These are phyloP conservation scores for Hestina assimilis DNA, from an alignment of 1,140 invertebrate species.

Conservation along the genomic window DNA sequence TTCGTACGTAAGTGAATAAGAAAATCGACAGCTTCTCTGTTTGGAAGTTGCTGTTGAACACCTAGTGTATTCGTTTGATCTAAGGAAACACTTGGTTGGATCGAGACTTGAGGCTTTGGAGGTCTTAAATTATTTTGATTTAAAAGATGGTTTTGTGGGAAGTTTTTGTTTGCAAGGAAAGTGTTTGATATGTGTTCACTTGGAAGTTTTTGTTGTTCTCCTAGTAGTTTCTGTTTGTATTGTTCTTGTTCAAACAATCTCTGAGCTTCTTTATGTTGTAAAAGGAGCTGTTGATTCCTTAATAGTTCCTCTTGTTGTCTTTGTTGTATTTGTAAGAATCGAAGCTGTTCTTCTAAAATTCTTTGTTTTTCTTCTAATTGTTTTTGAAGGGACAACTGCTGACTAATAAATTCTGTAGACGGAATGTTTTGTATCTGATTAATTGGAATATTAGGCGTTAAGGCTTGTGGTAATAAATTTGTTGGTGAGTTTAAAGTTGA, in stretches of 20 bases:
- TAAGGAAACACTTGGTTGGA: conserved; percentile 76
- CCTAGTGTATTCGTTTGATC: conserved; percentile 47
- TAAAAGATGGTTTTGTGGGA: conserved; percentile 51
- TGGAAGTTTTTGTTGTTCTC: conserved; percentile 67
- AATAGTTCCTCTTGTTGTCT: conserved; percentile 84
- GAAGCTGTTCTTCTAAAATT: conserved; percentile 84
- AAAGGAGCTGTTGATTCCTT: conserved; percentile 80
- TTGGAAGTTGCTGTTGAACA: conserved; percentile 67
- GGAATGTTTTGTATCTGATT: conserved; percentile 32
- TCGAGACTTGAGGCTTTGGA: conserved; percentile 62
- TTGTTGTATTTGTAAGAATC: conserved; percentile 83
- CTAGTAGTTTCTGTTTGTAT: conserved; percentile 61
- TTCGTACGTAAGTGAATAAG: conserved; percentile 68
- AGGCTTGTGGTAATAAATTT: conserved; percentile 52
- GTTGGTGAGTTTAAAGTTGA: conserved; percentile 39
- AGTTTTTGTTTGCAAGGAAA: conserved; percentile 49
- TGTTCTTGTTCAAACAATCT: conserved; percentile 78
- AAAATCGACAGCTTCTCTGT: conserved; percentile 75
- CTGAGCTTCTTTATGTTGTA: conserved; percentile 74
- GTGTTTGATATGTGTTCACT: conserved; percentile 41
- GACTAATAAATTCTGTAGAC: conserved; percentile 53
- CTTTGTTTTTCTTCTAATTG: conserved; percentile 84
- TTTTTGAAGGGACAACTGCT: conserved; percentile 77
- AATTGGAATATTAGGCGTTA: conserved; percentile 15
- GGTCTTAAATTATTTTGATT: conserved; percentile 42